Evolutionary conservation across 2,797 vertebrate species (phyloP).

Genomic region (Bovichtus diacanthus): DNA sequence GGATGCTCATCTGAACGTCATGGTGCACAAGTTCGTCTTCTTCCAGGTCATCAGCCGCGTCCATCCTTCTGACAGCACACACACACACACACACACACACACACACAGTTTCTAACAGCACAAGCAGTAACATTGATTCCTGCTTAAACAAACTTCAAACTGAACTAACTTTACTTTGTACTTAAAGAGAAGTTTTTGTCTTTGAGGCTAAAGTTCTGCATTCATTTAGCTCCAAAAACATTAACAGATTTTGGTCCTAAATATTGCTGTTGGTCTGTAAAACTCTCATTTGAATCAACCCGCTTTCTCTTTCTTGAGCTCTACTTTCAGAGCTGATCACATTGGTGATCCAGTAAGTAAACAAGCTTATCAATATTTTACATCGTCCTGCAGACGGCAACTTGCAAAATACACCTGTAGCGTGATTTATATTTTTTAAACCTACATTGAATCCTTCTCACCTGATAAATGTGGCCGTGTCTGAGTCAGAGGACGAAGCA

Average conservation of each 20-base stretch:
- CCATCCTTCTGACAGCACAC: constrained; percentile 69
- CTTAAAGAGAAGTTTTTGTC: no score
- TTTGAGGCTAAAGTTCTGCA: no score
- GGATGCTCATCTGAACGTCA: constrained; percentile 84
- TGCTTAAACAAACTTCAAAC: no score
- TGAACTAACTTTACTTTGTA: no score
- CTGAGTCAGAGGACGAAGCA: constrained; percentile 35
- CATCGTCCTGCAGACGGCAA: not conserved
- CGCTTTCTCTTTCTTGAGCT: not conserved
- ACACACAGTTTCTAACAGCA: no score
- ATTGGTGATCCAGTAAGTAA: not conserved
- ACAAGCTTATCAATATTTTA: rapidly evolving
- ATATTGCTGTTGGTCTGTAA: no score
- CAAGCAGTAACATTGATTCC: no score
- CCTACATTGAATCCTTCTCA: constrained; percentile 17
- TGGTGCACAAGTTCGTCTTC: constrained; percentile 86
- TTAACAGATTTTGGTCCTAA: no score
- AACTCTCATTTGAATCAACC: not conserved
- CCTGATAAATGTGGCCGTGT: constrained; percentile 35
- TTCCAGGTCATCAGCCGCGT: constrained; percentile 76
- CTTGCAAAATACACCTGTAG: not conserved
- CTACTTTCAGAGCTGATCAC: not conserved
- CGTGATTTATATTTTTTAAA: no score
- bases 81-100: not conserved
- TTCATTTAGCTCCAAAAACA: no score